phyloP scores from a whole-genome alignment of 1,140 invertebrate genomes.

The Drosophila asahinai region DNA sequence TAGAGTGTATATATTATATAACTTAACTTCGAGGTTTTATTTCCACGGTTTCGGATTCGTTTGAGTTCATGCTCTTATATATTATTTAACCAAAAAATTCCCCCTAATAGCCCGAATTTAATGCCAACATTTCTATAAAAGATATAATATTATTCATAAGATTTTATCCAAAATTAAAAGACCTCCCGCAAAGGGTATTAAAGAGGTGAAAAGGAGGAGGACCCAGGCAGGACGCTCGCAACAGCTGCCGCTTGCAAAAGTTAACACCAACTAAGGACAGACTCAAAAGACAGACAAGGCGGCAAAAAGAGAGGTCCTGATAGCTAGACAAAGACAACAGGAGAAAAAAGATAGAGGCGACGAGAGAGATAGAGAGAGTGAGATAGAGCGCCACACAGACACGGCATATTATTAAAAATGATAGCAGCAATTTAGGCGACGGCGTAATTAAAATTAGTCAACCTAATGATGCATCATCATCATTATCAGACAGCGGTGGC shows the following conservation, averaged over 20 bases:
- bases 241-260: slow-evolving; percentile 70
- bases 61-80: no score
- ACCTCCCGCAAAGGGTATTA: neutral
- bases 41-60: no score
- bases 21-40: no score
- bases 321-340: slow-evolving; percentile 26
- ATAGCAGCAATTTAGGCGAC: slow-evolving; percentile 78
- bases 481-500: slow-evolving; percentile 47
- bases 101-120: no score
- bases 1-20: no score
- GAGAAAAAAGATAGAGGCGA: neutral
- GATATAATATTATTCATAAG: neutral
- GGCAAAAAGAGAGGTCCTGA: slow-evolving; percentile 27
- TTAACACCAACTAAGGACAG: slow-evolving; percentile 64
- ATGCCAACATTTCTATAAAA: neutral
- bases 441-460: slow-evolving; percentile 82
- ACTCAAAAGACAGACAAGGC: slow-evolving; percentile 33
- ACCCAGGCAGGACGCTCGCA: slow-evolving; percentile 36
- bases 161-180: neutral
- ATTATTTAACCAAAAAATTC: no score
- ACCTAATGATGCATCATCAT: slow-evolving; percentile 81
- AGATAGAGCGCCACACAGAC: slow-evolving; percentile 20
- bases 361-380: neutral
- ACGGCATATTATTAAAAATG: slow-evolving; percentile 79
- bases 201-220: slow-evolving; percentile 10